Evolutionary conservation across 2,113 vertebrate species (phyloP).

Genomic region (Saguinus midas): DNA sequence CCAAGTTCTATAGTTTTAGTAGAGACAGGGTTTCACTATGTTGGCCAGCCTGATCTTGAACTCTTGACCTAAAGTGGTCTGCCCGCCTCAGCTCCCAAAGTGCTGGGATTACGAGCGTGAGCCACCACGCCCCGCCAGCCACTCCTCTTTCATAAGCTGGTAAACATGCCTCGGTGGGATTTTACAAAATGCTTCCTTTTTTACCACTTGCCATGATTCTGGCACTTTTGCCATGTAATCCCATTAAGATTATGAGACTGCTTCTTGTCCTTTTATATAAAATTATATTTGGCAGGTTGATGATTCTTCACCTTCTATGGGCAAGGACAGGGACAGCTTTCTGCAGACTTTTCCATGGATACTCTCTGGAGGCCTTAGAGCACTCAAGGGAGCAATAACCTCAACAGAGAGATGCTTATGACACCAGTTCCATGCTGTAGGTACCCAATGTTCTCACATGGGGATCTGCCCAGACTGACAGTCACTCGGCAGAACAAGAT

Average conservation of each 20-base stretch:
- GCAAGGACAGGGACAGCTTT: neutral
- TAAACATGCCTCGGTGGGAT: fast-evolving
- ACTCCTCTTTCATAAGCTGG: neutral
- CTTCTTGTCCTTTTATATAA: neutral
- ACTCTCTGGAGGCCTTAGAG: neutral
- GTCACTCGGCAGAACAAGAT: slow-evolving; percentile 5
- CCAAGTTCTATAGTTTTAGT: too few species aligned
- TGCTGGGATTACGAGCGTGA: too few species aligned
- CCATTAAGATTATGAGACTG: neutral
- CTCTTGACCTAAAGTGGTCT: too few species aligned
- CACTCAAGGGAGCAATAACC: neutral
- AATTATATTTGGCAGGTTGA: neutral
- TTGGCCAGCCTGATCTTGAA: too few species aligned
- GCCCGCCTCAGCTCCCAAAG: too few species aligned
- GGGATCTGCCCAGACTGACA: slow-evolving; percentile 12
- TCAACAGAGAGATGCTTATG: neutral
- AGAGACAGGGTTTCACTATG: too few species aligned
- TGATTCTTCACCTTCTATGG: neutral
- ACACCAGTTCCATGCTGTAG: neutral
- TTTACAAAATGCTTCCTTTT: neutral
- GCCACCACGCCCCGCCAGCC: too few species aligned
- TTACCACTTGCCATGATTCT: neutral
- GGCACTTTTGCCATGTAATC: neutral
- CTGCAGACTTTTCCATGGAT: neutral
- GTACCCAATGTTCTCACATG: neutral